These are phyloP conservation scores for Cygnus buccinator DNA, from an alignment of 2,113 vertebrate genomes.

Conservation along the genomic window DNA sequence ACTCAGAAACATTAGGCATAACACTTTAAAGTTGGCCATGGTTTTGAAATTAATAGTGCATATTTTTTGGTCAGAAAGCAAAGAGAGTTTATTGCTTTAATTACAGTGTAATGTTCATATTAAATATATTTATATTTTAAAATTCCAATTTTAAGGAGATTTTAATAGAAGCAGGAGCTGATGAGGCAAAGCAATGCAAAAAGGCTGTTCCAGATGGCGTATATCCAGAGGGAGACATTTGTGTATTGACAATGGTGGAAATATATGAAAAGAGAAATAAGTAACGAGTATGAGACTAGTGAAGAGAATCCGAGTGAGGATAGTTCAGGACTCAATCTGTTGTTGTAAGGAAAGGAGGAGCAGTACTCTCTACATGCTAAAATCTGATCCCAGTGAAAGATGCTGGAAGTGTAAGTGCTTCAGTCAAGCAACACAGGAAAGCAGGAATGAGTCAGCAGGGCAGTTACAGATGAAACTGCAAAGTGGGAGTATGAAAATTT, in stretches of 20 bases:
- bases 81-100: slow-evolving; percentile 33
- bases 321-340: slow-evolving; percentile 31
- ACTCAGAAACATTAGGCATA: background rate
- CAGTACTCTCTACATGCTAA: background rate
- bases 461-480: background rate
- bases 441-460: background rate
- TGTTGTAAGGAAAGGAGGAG: background rate
- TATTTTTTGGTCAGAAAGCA: background rate
- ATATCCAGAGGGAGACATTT: slow-evolving; percentile 64
- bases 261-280: slow-evolving; percentile 47
- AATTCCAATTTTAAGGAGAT: slow-evolving; percentile 42
- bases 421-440: background rate
- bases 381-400: slow-evolving; percentile 3
- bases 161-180: slow-evolving; percentile 63
- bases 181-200: slow-evolving; percentile 65
- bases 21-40: background rate
- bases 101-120: slow-evolving; percentile 48
- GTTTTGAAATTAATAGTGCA: background rate
- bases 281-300: background rate
- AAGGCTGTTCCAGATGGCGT: slow-evolving; percentile 63
- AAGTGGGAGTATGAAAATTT: background rate
- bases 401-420: background rate
- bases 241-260: slow-evolving; percentile 28
- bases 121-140: slow-evolving; percentile 62
- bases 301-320: slow-evolving; percentile 51